A percentile compares a stretch with the other conserved stretches of the same genome.
phyloP scores from a whole-genome alignment of 1,140 invertebrate species.

The Drosophila kikkawai region DNA sequence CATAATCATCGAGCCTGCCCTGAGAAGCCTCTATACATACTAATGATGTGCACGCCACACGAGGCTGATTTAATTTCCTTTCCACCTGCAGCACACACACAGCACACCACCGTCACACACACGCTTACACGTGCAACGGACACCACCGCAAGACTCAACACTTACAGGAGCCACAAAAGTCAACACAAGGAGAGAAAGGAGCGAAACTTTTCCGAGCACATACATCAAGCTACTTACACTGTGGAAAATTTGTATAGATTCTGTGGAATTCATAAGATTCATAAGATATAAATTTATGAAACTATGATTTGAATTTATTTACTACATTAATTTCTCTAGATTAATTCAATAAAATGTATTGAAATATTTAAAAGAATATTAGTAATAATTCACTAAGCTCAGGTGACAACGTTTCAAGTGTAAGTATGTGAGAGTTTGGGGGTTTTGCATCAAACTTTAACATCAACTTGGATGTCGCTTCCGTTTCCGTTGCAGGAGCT shows the following conservation, averaged over 20 bases:
- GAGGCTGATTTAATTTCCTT: constrained; percentile 81
- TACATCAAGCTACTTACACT: constrained; percentile 67
- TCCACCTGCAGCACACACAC: constrained; percentile 55
- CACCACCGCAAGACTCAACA: constrained; percentile 66
- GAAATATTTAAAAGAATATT: background rate
- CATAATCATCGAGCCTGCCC: constrained; percentile 44
- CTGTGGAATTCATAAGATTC: no score
- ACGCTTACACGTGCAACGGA: constrained; percentile 55
- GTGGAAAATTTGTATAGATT: background rate
- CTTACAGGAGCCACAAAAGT: constrained; percentile 71
- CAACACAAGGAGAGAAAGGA: constrained; percentile 54
- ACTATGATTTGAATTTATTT: no score
- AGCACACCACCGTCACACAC: constrained; percentile 7
- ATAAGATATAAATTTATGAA: no score
- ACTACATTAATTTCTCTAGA: no score
- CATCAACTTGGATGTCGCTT: constrained; percentile 80
- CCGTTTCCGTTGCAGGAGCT: constrained; percentile 65
- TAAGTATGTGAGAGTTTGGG: constrained; percentile 36
- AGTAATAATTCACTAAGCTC: background rate
- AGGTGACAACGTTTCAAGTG: constrained; percentile 3
- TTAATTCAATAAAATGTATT: no score
- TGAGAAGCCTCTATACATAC: constrained; percentile 69
- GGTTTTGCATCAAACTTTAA: constrained; percentile 79
- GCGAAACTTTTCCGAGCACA: constrained; percentile 63
- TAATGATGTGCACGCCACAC: constrained; percentile 78